phyloP scores from a whole-genome alignment of 2,797 vertebrate genomes.

The Melopsittacus undulatus region DNA sequence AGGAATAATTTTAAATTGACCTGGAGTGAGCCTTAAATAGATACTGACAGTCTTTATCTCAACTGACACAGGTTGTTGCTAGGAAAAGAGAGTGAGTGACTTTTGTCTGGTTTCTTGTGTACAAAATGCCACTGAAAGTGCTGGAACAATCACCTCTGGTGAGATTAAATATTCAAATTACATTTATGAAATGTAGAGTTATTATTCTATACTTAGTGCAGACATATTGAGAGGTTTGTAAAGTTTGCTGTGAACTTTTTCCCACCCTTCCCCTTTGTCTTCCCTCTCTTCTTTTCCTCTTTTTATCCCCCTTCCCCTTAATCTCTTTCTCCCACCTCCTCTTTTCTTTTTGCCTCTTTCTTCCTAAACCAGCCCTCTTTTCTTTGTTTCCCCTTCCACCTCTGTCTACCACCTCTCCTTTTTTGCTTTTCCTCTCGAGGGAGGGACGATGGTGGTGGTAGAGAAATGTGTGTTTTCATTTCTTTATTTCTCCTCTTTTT shows the following conservation, averaged over 20 bases:
- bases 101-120: neutral
- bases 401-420: accelerated
- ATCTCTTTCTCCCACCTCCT: neutral
- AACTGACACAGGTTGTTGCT: neutral
- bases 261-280: neutral
- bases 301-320: neutral
- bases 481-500: neutral
- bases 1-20: neutral
- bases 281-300: neutral
- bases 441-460: neutral
- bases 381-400: too few relatives aligned
- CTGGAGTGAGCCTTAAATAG: neutral
- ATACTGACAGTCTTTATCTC: neutral
- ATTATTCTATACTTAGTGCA: neutral
- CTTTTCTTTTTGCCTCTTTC: neutral
- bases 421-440: neutral
- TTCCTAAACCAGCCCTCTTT: neutral
- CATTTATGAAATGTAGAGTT: neutral
- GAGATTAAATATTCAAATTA: neutral
- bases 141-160: neutral
- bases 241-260: neutral
- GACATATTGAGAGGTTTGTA: neutral
- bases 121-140: neutral
- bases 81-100: neutral
- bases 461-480: neutral